Conservation (phyloP, 2,797 vertebrate genomes). For the Malurus splendens region DNA sequence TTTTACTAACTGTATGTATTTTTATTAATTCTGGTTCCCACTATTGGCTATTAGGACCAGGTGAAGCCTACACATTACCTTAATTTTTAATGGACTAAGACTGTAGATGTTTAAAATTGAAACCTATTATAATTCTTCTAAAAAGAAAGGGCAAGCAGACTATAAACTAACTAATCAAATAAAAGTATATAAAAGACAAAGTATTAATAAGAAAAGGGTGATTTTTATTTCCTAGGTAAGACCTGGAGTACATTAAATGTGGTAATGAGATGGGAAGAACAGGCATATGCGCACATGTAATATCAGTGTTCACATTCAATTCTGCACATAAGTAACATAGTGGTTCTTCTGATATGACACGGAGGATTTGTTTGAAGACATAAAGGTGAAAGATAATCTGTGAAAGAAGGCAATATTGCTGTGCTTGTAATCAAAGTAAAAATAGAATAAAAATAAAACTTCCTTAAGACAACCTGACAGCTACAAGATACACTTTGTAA, state of each 20-base stretch:
- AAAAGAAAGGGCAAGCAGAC: conserved; percentile 26
- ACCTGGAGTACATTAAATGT: conserved; percentile 9
- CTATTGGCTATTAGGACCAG: neutral
- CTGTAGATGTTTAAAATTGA: neutral
- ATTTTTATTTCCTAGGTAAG: conserved; percentile 23
- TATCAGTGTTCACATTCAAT: neutral
- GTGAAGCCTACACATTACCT: neutral
- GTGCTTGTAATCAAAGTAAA: neutral
- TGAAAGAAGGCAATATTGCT: neutral
- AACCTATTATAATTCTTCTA: conserved; percentile 13
- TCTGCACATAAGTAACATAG: neutral
- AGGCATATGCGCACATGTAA: neutral
- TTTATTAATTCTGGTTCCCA: neutral
- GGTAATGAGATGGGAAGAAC: neutral
- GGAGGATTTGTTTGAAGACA: neutral
- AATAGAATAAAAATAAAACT: neutral
- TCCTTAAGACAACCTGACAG: neutral
- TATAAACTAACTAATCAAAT: conserved; percentile 45
- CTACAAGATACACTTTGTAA: neutral
- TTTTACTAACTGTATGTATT: neutral
- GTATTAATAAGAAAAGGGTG: conserved; percentile 11
- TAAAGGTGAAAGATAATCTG: neutral
- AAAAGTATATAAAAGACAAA: conserved; percentile 20
- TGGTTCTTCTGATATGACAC: neutral
- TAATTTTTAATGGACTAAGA: conserved; percentile 11